Evolutionary conservation across 1,140 invertebrate species (phyloP).

Genomic region (Danaus plexippus): DNA sequence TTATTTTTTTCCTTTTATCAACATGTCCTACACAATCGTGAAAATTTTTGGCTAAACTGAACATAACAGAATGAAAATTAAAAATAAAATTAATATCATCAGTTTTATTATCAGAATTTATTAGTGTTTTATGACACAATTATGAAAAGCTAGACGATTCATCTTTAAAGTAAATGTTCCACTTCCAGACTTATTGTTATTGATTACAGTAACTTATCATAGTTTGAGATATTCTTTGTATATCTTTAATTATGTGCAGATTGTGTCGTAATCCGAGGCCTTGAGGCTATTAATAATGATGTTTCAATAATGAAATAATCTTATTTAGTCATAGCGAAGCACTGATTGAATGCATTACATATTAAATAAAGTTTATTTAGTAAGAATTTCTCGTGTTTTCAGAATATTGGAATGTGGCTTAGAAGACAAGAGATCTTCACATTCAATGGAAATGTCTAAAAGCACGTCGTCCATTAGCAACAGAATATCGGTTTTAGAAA

Average conservation of each 20-base stretch:
- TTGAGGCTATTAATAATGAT: constrained; percentile 9
- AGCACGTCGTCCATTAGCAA: constrained; percentile 68
- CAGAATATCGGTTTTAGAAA: constrained; percentile 61
- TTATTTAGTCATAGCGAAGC: no score
- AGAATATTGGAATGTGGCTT: constrained; percentile 60
- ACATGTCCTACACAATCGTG: no score
- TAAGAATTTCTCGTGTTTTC: background rate
- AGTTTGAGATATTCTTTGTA: no score
- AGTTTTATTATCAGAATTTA: no score
- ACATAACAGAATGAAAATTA: no score
- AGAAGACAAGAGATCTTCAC: constrained; percentile 54
- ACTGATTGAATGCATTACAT: background rate
- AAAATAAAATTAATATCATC: no score
- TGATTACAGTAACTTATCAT: background rate
- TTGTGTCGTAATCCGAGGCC: constrained; percentile 1
- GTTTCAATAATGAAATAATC: constrained; percentile 17
- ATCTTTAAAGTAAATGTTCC: no score
- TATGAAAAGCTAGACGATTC: no score
- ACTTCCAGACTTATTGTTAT: background rate
- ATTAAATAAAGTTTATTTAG: background rate
- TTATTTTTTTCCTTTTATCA: no score
- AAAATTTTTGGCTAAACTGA: no score
- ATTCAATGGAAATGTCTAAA: constrained; percentile 69
- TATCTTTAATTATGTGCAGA: background rate
- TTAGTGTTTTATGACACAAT: no score